Evolutionary conservation across 2,797 vertebrate species (phyloP), one percentile per base, ranked within the genome.

Genomic region (Cryptoprocta ferox): DNA sequence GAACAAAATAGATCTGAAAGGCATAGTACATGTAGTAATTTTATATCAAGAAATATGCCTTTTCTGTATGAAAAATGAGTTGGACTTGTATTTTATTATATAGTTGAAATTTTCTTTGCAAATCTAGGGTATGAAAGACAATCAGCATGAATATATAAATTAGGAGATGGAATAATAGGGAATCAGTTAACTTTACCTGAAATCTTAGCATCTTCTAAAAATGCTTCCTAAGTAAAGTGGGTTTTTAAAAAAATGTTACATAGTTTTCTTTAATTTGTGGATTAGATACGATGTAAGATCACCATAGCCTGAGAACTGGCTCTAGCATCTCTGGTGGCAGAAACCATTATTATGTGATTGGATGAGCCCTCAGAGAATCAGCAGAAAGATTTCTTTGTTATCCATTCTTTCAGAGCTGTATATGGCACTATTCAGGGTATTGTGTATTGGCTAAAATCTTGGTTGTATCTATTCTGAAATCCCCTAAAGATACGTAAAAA

Each of bases 121-220:
- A 35, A 35, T 81, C 12, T 92, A 53, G 56, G 56, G 8, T 21
- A 8, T 94, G 15, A 86, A 59, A 26, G 59, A 42, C 39, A n/a
- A 78, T 94, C 12, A 63, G 11, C n/a, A 32, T 76, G 32, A 19
- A 63, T 87, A 70, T 81, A 68, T 50, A 80, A 45, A 78, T 81
- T 89, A 90, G 61, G 78, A 89, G n/a, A 35, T 87, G 48, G 10
- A 83, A 12, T 82, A 88, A 88, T 59, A 75, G 30, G 30, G 56
- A 50, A 53, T 75, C 73, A 89, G 16, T 39, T 85, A 89, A 76
- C 11, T 63, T 80, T 19, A 85, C 42, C 35, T 70, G 37, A 94
- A 96, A 78, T 91, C 50, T 82, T 82, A 82, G 68, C 81, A 76
- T 59, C 39, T 91, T 91, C 75, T 61, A 48, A 71, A 94, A 68